Conservation (phyloP, 2,797 vertebrate species). For the Acrossocheilus fasciatus region DNA sequence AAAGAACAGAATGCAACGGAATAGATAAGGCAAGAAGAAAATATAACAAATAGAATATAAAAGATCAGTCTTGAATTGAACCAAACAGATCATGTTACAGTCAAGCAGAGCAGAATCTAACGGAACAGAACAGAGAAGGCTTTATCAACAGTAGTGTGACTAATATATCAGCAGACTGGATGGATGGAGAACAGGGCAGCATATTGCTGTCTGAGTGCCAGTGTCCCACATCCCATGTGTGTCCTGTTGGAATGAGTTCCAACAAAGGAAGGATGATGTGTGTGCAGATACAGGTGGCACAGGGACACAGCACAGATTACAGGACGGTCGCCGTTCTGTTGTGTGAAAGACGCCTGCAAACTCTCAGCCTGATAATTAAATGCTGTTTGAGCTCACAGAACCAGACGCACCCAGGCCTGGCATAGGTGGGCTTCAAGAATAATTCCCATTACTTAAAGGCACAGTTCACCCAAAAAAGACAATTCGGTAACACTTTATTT, state of each 20-base stretch:
- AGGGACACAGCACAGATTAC: constrained; percentile 47
- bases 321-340: constrained; percentile 53
- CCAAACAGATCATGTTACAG: background rate
- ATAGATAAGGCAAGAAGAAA: background rate
- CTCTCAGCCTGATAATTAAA: constrained; percentile 45
- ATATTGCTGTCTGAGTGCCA: constrained; percentile 42
- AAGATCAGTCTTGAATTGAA: background rate
- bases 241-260: constrained; percentile 39
- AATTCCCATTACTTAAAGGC: background rate
- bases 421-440: constrained; percentile 45
- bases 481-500: background rate
- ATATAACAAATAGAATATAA: background rate
- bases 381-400: constrained; percentile 32
- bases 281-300: constrained; percentile 55
- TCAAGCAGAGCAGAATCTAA: constrained; percentile 11
- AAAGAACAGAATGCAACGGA: background rate
- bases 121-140: background rate
- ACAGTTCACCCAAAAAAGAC: background rate
- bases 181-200: constrained; percentile 27
- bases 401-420: constrained; percentile 42
- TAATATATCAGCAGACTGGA: constrained; percentile 40
- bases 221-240: constrained; percentile 40
- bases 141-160: constrained; percentile 30
- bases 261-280: constrained; percentile 30
- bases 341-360: constrained; percentile 48